Conservation (phyloP, 2,888 invertebrate species). For the Leptopterna dolabrata region DNA sequence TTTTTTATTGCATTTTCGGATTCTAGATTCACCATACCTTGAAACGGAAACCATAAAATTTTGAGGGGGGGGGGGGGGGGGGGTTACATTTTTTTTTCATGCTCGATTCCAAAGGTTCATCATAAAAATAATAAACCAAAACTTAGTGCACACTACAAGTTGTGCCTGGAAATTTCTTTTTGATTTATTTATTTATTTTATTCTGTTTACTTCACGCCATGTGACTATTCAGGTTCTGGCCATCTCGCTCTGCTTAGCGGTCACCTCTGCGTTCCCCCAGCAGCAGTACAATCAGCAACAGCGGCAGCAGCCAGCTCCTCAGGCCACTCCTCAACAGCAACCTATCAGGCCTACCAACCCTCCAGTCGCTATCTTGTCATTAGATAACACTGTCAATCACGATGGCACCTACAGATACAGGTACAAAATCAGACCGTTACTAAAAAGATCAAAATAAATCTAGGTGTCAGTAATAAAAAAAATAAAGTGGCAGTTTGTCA, state of each 20-base stretch:
- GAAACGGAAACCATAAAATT: too few relatives aligned
- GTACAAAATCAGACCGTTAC: conserved; percentile 65
- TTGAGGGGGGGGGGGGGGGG: too few relatives aligned
- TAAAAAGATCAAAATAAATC: conserved; percentile 38
- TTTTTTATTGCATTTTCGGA: too few relatives aligned
- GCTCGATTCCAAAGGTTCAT: too few relatives aligned
- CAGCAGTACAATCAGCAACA: conserved; percentile 48
- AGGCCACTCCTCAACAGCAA: conserved; percentile 35
- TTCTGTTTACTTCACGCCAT: too few relatives aligned
- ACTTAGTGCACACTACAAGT: too few relatives aligned
- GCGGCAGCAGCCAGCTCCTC: conserved; percentile 14
- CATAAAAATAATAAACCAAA: too few relatives aligned
- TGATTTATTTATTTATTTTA: too few relatives aligned
- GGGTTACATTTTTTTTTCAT: too few relatives aligned
- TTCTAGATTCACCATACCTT: too few relatives aligned
- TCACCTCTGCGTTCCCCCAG: conserved; percentile 28
- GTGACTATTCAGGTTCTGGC: conserved; percentile 19
- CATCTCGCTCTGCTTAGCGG: conserved; percentile 42
- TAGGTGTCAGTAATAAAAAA: neutral
- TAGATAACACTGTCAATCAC: conserved; percentile 73
- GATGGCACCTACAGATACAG: conserved; percentile 76
- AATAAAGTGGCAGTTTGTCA: too few relatives aligned
- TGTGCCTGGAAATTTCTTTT: too few relatives aligned
- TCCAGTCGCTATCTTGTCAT: conserved; percentile 72
- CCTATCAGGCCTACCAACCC: conserved; percentile 60